phyloP scores from a whole-genome alignment of 2,113 vertebrate genomes.

The Clinocottus analis region DNA sequence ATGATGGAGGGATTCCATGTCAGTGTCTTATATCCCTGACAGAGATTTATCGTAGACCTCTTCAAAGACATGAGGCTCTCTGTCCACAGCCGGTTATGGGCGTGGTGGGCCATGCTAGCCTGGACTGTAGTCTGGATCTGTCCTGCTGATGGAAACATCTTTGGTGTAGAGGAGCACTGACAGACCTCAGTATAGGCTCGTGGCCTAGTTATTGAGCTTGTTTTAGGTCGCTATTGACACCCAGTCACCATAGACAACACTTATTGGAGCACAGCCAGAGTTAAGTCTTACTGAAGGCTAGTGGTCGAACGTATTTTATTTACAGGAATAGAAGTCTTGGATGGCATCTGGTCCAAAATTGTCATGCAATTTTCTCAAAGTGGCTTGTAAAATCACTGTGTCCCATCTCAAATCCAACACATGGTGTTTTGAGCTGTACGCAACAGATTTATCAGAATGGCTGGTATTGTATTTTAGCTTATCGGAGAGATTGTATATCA shows the following conservation, averaged over 20 bases:
- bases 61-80: constrained; percentile 21
- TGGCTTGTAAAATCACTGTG: background rate
- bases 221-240: constrained; percentile 44
- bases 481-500: background rate
- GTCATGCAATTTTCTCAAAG: background rate
- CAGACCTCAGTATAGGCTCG: constrained; percentile 13
- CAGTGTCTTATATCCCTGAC: constrained; percentile 27
- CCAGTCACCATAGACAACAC: constrained; percentile 3
- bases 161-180: constrained; percentile 17
- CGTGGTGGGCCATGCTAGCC: background rate
- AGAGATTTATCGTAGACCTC: constrained; percentile 13
- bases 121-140: constrained; percentile 16
- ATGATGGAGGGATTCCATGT: constrained; percentile 23
- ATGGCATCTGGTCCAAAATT: background rate
- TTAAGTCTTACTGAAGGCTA: background rate
- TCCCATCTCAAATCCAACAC: background rate
- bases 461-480: background rate
- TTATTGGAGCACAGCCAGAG: constrained; percentile 10
- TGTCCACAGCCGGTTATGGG: constrained; percentile 19
- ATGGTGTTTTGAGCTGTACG: background rate
- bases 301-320: background rate
- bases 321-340: background rate
- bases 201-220: constrained; percentile 39
- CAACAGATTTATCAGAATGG: background rate
- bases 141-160: constrained; percentile 34